Evolutionary conservation across 2,113 vertebrate species (phyloP), one percentile per base, ranked within the genome.

Genomic region (Limnothrissa miodon): DNA sequence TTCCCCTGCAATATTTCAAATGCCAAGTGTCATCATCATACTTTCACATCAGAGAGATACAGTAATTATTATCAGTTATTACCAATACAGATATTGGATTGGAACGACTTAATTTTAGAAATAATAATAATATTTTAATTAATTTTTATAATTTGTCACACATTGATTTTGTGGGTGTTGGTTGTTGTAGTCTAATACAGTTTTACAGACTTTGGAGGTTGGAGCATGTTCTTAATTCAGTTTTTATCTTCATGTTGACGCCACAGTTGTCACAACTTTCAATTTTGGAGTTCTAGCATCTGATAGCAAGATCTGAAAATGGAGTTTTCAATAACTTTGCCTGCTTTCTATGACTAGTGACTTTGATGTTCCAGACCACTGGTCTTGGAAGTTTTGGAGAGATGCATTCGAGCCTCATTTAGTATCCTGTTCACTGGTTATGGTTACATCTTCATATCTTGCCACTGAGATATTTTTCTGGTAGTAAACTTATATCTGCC

Each of bases 401-500:
- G 10, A 13, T 17, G 2, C 11, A 10, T 74, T 74, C 13, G 29
- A 74, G 66, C 11, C 10, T 74, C 66, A 33, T 74, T 39, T 74
- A 15, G 25, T 74, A 29, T 74, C 29, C 4, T 13, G 10, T 36
- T 36, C 29, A 74, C 29, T 36, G 66, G 66, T 82, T 48, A 70
- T 29, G n/a, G 29, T 48, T 62, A 39, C 44, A 48, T 78, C 62
- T 84, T 42, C 42, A 59, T 56, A 74, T 78, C 25, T 10, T 84
- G 62, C 33, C 46, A 56, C 8, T 83, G 36, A 59, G 39, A 48
- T 78, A 33, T 78, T 78, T 25, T 19, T 46, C 45, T 78, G 46
- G 51, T 74, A 74, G 78, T 79, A 81, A 84, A 78, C 29, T 33
- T 29, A 25, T 66, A 74, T 45, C 83, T 78, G 33, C 17, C n/a